A percentile compares a stretch with the other conserved stretches of the same genome.
These are phyloP conservation scores for Octopus sinensis DNA, from an alignment of 1,140 invertebrate genomes.

Conservation along the genomic window DNA sequence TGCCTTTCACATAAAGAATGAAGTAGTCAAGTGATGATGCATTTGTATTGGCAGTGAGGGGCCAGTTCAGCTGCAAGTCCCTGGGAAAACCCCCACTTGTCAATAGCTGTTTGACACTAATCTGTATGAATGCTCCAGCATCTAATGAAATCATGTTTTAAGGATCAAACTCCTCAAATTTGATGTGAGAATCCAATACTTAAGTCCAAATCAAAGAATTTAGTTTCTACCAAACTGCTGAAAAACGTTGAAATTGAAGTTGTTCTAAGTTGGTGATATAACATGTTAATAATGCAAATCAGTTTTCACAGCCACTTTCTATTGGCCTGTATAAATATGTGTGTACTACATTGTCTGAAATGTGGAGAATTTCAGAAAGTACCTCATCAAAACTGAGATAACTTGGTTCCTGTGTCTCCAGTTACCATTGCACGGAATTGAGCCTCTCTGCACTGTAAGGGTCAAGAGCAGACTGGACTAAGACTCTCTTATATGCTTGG, in stretches of 20 bases:
- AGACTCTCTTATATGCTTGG: no score
- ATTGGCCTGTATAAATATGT: not conserved
- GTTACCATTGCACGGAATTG: not conserved
- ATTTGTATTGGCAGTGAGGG: not conserved
- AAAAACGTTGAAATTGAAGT: not conserved
- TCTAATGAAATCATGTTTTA: not conserved
- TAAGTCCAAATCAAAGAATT: not conserved
- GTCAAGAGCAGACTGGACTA: no score
- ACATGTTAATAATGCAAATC: not conserved
- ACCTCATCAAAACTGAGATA: no score
- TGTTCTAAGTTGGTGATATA: not conserved
- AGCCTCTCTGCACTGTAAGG: no score
- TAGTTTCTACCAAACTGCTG: not conserved
- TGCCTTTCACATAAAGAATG: not conserved
- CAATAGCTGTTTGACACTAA: not conserved
- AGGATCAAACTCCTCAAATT: not conserved
- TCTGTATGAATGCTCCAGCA: not conserved
- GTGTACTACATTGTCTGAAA: not conserved
- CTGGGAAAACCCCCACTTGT: not conserved
- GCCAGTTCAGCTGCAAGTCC: not conserved
- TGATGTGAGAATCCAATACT: not conserved
- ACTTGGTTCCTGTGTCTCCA: not conserved
- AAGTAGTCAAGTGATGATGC: not conserved
- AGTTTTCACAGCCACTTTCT: not conserved
- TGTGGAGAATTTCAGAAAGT: not conserved